phyloP scores from a whole-genome alignment of 2,888 invertebrate species.

The Crocallis elinguaria region DNA sequence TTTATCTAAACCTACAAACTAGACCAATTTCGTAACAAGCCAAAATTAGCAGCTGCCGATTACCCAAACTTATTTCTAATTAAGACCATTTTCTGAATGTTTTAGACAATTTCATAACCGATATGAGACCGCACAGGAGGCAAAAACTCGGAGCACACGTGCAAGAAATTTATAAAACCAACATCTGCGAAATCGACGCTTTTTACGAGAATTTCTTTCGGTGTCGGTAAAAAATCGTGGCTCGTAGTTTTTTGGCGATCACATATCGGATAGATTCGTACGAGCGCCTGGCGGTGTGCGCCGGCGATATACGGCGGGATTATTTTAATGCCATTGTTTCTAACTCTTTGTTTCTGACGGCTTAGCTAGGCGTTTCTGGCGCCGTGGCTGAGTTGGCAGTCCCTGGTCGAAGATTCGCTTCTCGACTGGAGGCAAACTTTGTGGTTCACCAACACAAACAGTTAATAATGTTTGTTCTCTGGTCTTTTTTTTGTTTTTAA shows the following conservation, averaged over 20 bases:
- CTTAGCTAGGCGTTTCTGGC: not conserved
- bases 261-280: slow-evolving; percentile 73
- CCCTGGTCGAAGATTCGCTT: too few relatives aligned
- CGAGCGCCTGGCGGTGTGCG: slow-evolving; percentile 45
- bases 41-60: slow-evolving; percentile 51
- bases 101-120: slow-evolving; percentile 59
- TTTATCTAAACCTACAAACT: slow-evolving; percentile 8
- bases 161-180: slow-evolving; percentile 82
- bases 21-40: slow-evolving; percentile 36
- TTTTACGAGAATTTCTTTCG: slow-evolving; percentile 74
- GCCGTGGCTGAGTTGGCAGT: too few relatives aligned
- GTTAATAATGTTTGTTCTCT: too few relatives aligned
- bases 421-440: too few relatives aligned
- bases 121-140: slow-evolving; percentile 61
- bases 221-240: slow-evolving; percentile 62
- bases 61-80: slow-evolving; percentile 64
- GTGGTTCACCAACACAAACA: too few relatives aligned
- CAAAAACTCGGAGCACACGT: slow-evolving; percentile 65
- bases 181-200: slow-evolving; percentile 81
- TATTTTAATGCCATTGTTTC: not conserved
- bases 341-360: not conserved
- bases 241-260: slow-evolving; percentile 69
- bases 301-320: slow-evolving; percentile 33
- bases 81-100: slow-evolving; percentile 53
- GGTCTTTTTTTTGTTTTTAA: too few relatives aligned